Base-by-base conservation (phyloP, 2,888 invertebrate species). In the Epiblema foenella region DNA sequence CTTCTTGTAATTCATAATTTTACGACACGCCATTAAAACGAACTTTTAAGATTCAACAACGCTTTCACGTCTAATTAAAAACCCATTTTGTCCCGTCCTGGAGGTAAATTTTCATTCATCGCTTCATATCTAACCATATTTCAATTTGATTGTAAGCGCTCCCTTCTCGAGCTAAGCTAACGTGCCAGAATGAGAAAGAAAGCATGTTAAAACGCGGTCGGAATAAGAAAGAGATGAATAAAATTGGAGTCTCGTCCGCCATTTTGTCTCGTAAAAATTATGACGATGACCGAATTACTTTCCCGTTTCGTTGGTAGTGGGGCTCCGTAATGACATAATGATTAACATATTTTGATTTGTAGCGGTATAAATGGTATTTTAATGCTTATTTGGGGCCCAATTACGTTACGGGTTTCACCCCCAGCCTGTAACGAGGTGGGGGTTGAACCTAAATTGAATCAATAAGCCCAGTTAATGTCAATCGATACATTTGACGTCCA, bases 1-100 rank as follows among this genome's bases (percentile, higher is more conserved):
- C 46, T 46, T 46, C 46, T n/a, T 46, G 46, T 46, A 46, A 46
- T 46, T 46, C 46, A 46, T 46, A 46, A 46, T 46, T 46, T 46
- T 46, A 46, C 46, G 46, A 46, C 46, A 46, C 8, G 46, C 46
- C 46, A 46, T 46, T 46, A 46, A 46, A 46, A 46, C 46, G 46
- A 46, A 46, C 46, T 46, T 46, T 46, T 46, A 46, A 46, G 46
- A 46, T 46, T 46, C n/a, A n/a, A 46, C 46, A 46, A 46, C 46
- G 46, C 46, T 46, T 46, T 46, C 46, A 46, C 46, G 46, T 46
- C 46, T 46, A 46, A 46, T 46, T 46, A 46, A 46, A 46, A 46
- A 46, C 46, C 46, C 46, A 46, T 46, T 46, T 46, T 46, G 46
- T 46, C 46, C 46, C 46, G 46, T 46, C n/a, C 46, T n/a, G 15